Percentiles rank a stretch among this genome's conserved stretches.
phyloP scores from a whole-genome alignment of 1,140 invertebrate species.

The Drosophila pruinosa region DNA sequence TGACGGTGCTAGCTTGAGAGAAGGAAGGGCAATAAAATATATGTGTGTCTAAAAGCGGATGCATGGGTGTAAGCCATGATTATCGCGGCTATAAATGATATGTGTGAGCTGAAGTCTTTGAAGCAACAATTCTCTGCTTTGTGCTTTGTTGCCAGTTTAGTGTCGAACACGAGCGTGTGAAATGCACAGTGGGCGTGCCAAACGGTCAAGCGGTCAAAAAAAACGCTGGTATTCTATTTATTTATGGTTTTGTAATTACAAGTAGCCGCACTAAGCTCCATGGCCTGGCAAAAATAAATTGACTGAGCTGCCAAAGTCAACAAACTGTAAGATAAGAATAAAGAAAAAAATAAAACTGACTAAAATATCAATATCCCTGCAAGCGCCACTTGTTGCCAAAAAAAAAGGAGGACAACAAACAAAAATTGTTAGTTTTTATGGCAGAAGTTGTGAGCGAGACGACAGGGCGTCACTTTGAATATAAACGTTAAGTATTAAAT shows the following conservation, averaged over 20 bases:
- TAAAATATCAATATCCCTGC: constrained; percentile 48
- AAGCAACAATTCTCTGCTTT: not conserved
- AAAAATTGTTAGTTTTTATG: constrained; percentile 65
- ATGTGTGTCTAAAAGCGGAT: constrained; percentile 51
- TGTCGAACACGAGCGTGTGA: constrained; percentile 59
- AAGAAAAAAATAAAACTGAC: not conserved
- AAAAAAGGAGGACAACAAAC: not conserved
- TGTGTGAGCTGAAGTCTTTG: constrained; percentile 46
- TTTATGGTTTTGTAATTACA: constrained; percentile 56
- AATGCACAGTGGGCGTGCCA: constrained; percentile 41
- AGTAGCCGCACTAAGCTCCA: constrained; percentile 1
- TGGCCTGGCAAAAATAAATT: not conserved
- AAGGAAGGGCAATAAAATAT: constrained; percentile 44
- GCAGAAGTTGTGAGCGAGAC: constrained; percentile 41
- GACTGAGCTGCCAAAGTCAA: constrained; percentile 19
- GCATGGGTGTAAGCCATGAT: constrained; percentile 79
- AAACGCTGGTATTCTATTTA: constrained; percentile 21
- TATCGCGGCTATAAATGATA: constrained; percentile 76
- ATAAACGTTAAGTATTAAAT: constrained; percentile 78
- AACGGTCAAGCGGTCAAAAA: not conserved
- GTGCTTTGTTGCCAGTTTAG: constrained; percentile 43
- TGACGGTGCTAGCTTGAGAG: not conserved
- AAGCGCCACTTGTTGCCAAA: constrained; percentile 53
- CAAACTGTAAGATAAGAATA: constrained; percentile 1
- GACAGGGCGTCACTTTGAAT: constrained; percentile 48